Conservation (phyloP, 1,140 invertebrate genomes). For the Euwallacea fornicatus region DNA sequence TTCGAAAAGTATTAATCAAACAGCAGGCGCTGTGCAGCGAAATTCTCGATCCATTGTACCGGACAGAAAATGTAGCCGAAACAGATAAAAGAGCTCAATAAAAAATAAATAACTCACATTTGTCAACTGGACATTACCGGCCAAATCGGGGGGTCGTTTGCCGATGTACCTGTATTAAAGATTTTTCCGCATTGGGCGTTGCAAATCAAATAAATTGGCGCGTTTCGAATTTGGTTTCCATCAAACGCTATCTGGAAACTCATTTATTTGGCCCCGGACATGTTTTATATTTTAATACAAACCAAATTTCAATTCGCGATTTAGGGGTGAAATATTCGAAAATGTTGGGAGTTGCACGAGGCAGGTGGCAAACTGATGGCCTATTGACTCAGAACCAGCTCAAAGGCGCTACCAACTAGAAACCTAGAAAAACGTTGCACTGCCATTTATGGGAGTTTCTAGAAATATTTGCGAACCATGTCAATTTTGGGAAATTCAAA, state of each 20-base stretch:
- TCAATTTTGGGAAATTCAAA: too few relatives aligned
- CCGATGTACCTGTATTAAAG: constrained; percentile 31
- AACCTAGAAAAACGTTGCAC: too few relatives aligned
- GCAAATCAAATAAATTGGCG: constrained; percentile 38
- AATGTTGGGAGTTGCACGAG: too few relatives aligned
- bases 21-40: background rate
- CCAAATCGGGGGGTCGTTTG: constrained; percentile 14
- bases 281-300: constrained; percentile 33
- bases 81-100: constrained; percentile 15
- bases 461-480: too few relatives aligned
- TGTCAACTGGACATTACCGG: constrained; percentile 31
- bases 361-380: too few relatives aligned
- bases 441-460: too few relatives aligned
- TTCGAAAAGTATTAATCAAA: constrained; percentile 1
- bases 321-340: background rate
- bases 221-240: constrained; percentile 35
- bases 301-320: constrained; percentile 28
- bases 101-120: constrained; percentile 28
- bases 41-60: background rate
- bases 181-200: constrained; percentile 27
- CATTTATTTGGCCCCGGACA: constrained; percentile 28
- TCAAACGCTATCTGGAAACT: constrained; percentile 33
- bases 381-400: too few relatives aligned
- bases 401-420: too few relatives aligned
- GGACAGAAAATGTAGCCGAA: constrained; percentile 13